Evolutionary conservation across 2,113 vertebrate species (phyloP).

Genomic region (Mirza zaza): DNA sequence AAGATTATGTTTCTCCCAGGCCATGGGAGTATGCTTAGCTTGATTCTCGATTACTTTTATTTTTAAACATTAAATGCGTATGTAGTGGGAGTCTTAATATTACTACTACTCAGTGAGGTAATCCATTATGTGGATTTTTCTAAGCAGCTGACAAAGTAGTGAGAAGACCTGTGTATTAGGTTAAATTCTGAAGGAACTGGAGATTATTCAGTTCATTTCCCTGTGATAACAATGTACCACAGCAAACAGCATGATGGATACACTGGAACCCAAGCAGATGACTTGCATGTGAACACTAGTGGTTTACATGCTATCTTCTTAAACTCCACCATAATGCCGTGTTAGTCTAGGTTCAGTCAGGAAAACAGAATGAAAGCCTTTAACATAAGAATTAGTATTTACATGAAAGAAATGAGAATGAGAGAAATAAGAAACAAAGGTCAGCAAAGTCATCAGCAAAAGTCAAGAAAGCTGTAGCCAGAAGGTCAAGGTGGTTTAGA

Average conservation of each 20-base stretch:
- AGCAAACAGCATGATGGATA: neutral
- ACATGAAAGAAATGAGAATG: neutral
- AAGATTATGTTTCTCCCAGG: neutral
- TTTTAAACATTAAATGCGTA: neutral
- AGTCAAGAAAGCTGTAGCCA: neutral
- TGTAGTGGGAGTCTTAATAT: neutral
- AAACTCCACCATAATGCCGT: neutral
- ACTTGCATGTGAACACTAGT: neutral
- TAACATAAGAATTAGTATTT: neutral
- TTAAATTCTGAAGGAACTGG: neutral
- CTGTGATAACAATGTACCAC: neutral
- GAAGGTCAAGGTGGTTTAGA: neutral
- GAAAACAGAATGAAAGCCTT: neutral
- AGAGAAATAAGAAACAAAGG: neutral
- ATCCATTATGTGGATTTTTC: neutral
- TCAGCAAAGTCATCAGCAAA: neutral
- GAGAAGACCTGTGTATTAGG: neutral
- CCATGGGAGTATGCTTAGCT: neutral
- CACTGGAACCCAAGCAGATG: neutral
- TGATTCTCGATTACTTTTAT: constrained; percentile 48
- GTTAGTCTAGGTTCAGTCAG: neutral
- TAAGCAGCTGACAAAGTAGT: neutral
- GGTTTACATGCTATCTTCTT: neutral
- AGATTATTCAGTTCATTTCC: neutral
- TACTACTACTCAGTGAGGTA: neutral